A percentile compares a stretch with the other conserved stretches of the same genome.
Conservation (phyloP, 2,113 vertebrate species). For the Bambusicola thoracicus region DNA sequence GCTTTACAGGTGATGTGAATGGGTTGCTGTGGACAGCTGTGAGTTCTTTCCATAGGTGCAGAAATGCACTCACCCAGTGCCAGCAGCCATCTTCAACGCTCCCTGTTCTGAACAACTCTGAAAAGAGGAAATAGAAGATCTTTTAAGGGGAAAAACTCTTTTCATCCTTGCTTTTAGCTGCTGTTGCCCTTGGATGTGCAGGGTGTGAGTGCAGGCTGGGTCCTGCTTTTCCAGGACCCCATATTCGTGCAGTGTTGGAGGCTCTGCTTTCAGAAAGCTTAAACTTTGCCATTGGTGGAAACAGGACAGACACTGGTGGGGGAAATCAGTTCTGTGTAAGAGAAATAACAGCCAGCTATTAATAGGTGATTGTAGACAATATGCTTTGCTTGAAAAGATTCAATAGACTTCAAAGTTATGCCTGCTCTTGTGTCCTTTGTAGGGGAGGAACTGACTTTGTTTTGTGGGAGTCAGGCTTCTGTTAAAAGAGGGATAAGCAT, state of each 20-base stretch:
- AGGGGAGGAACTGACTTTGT: background rate
- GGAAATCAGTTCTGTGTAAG: background rate
- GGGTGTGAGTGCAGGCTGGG: background rate
- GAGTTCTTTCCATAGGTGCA: background rate
- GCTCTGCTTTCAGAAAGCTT: background rate
- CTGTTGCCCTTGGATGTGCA: background rate
- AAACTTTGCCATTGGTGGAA: background rate
- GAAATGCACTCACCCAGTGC: background rate
- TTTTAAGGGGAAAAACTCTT: background rate
- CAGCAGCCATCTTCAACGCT: background rate
- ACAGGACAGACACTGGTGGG: background rate
- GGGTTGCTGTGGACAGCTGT: background rate
- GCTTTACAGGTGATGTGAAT: background rate
- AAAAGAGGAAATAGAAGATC: background rate
- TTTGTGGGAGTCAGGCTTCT: background rate
- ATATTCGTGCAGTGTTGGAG: accelerated
- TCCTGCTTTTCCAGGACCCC: background rate
- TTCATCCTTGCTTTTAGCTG: background rate
- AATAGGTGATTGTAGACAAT: background rate
- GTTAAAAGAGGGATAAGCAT: background rate
- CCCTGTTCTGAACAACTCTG: background rate
- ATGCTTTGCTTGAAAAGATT: background rate
- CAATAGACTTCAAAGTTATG: background rate
- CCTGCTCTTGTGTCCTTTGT: background rate
- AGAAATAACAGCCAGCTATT: background rate